These are phyloP conservation scores for Nasua narica DNA, from an alignment of 2,797 vertebrate genomes.

Conservation along the genomic window DNA sequence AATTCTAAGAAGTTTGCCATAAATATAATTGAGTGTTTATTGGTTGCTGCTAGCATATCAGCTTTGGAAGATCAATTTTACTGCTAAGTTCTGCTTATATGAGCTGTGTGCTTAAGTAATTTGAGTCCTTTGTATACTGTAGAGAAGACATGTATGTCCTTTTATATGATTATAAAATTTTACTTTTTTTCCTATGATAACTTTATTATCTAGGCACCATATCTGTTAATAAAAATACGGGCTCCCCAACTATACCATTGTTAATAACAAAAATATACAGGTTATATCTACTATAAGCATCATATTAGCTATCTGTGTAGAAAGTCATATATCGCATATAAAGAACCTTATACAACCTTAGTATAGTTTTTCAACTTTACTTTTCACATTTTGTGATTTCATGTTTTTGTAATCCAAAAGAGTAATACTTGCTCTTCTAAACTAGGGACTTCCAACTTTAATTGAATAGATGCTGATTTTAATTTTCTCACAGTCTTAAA, in stretches of 20 bases:
- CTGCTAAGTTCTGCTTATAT: not conserved
- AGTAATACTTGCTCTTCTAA: constrained; percentile 10
- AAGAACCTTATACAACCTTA: not conserved
- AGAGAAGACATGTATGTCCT: not conserved
- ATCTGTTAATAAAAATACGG: not conserved
- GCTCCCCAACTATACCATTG: not conserved
- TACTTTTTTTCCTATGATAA: not conserved
- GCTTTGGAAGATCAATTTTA: not conserved
- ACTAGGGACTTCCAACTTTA: not conserved
- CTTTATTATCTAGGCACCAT: not conserved
- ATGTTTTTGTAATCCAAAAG: constrained; percentile 19
- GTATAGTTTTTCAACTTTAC: not conserved
- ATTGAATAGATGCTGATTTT: not conserved
- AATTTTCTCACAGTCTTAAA: constrained; percentile 4
- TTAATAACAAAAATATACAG: constrained; percentile 23
- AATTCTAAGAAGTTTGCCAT: not conserved
- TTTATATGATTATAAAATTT: not conserved
- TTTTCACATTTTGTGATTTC: constrained; percentile 36
- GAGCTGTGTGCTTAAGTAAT: not conserved
- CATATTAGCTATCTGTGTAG: not conserved
- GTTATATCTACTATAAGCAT: not conserved
- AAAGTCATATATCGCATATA: not conserved
- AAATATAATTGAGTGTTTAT: not conserved
- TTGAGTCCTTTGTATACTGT: not conserved
- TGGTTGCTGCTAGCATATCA: not conserved